Conservation (phyloP, 2,888 invertebrate genomes). For the Lasioglossum leucozonium region DNA sequence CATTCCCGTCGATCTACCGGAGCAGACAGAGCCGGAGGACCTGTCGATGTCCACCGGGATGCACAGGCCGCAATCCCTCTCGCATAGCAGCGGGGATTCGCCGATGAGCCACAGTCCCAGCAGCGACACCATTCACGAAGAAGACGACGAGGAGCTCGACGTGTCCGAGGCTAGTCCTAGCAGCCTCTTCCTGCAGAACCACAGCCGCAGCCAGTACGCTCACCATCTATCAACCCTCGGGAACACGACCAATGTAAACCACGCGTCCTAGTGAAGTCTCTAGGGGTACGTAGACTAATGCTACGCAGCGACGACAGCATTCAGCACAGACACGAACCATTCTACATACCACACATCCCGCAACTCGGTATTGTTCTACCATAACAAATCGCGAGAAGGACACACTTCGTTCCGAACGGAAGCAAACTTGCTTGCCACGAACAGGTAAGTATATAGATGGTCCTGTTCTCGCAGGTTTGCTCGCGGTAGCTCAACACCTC, state of each 20-base stretch:
- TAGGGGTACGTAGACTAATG: constrained; percentile 72
- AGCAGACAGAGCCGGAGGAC: constrained; percentile 97
- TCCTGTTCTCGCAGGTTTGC: background rate
- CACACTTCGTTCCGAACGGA: background rate
- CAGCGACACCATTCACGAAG: constrained; percentile 85
- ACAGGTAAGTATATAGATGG: background rate
- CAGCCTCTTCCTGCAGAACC: constrained; percentile 84
- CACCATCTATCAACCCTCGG: constrained; percentile 61
- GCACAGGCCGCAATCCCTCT: constrained; percentile 81
- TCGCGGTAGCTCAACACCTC: constrained; percentile 31
- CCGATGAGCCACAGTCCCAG: constrained; percentile 84
- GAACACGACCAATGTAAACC: constrained; percentile 59
- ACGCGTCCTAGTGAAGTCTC: constrained; percentile 75
- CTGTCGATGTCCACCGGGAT: constrained; percentile 89
- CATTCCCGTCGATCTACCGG: constrained; percentile 86
- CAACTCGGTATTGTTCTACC: background rate
- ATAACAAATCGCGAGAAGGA: background rate
- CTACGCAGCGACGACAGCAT: constrained; percentile 29
- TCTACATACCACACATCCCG: background rate
- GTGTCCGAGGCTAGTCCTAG: constrained; percentile 84
- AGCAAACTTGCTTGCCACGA: background rate
- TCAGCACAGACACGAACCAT: background rate
- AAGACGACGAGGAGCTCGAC: constrained; percentile 86
- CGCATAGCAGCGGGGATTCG: constrained; percentile 85
- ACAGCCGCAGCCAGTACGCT: constrained; percentile 56